A percentile compares a stretch with the other conserved stretches of the same genome.
Evolutionary conservation across 2,797 vertebrate species (phyloP).

Genomic region (Harpagifer antarcticus): DNA sequence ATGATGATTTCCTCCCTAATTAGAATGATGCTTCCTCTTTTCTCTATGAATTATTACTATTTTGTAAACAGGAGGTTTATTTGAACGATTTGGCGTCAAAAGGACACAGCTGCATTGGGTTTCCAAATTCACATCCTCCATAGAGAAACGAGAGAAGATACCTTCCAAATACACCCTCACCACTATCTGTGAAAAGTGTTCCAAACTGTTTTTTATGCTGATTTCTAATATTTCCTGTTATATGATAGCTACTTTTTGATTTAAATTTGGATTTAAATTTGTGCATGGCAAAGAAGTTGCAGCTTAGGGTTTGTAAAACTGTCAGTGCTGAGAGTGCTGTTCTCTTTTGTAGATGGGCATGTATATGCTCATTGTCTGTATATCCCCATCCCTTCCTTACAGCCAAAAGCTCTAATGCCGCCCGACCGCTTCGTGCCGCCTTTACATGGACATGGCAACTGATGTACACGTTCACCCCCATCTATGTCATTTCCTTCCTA

Average conservation of each 20-base stretch:
- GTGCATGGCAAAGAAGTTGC: conserved; percentile 99
- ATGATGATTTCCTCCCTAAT: conserved; percentile 66
- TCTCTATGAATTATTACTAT: conserved; percentile 71
- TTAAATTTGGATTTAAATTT: conserved; percentile 83
- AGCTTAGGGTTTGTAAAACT: conserved; percentile 99
- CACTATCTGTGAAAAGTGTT: conserved; percentile 63
- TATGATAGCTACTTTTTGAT: conserved; percentile 77
- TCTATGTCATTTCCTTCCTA: conserved; percentile 98
- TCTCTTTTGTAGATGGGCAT: conserved; percentile 97
- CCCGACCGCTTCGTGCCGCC: conserved; percentile 99
- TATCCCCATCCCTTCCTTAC: conserved; percentile 99
- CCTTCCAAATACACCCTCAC: conserved; percentile 63
- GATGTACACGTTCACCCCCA: conserved; percentile 96
- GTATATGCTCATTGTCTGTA: conserved; percentile 99
- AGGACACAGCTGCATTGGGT: conserved; percentile 1
- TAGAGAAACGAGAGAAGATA: conserved; percentile 79
- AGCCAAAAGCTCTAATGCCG: conserved; percentile 99
- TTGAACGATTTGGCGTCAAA: conserved; percentile 39
- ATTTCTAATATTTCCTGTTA: conserved; percentile 78
- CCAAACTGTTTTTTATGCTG: conserved; percentile 69
- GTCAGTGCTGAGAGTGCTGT: conserved; percentile 99
- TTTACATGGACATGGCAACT: conserved; percentile 99
- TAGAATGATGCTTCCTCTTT: conserved; percentile 75
- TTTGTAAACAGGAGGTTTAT: conserved; percentile 8
- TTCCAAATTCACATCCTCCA: conserved; percentile 56